Percentiles rank a stretch among this genome's conserved stretches.
These are phyloP conservation scores for Vultur gryphus DNA, from an alignment of 2,797 vertebrate genomes.

Conservation along the genomic window DNA sequence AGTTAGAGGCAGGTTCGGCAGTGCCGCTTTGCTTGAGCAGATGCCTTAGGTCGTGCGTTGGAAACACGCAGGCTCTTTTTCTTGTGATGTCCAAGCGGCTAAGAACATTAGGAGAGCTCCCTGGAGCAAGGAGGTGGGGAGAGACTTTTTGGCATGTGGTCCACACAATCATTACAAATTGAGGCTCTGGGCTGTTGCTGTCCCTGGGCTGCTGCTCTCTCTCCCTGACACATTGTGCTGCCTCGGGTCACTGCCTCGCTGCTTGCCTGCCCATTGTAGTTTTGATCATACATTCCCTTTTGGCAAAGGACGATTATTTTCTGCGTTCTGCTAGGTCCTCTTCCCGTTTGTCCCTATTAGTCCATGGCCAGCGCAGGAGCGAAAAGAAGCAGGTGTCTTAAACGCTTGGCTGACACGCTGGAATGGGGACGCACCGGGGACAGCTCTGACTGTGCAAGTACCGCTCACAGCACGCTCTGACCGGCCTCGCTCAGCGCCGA, in stretches of 20 bases:
- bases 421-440: neutral
- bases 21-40: slow-evolving; percentile 58
- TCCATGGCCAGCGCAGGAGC: slow-evolving; percentile 37
- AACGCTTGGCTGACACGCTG: slow-evolving; percentile 40
- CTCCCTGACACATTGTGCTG: slow-evolving; percentile 62
- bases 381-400: slow-evolving; percentile 60
- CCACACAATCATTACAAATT: slow-evolving; percentile 56
- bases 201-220: slow-evolving; percentile 70
- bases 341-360: slow-evolving; percentile 55
- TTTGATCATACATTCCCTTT: slow-evolving; percentile 62
- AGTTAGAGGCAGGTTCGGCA: slow-evolving; percentile 64
- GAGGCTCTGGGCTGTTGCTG: slow-evolving; percentile 58
- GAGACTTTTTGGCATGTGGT: slow-evolving; percentile 63
- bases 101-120: slow-evolving; percentile 60
- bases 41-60: slow-evolving; percentile 62
- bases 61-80: slow-evolving; percentile 19
- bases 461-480: neutral
- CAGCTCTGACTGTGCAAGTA: slow-evolving; percentile 24
- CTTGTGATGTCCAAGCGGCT: slow-evolving; percentile 65
- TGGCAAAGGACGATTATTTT: slow-evolving; percentile 65
- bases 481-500: neutral
- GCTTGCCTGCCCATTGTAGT: slow-evolving; percentile 60
- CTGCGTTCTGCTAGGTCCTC: slow-evolving; percentile 48
- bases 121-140: slow-evolving; percentile 55
- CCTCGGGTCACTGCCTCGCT: slow-evolving; percentile 69